These are phyloP conservation scores for Leptinotarsa undecemlineata DNA, from an alignment of 1,140 invertebrate genomes.

Conservation along the genomic window DNA sequence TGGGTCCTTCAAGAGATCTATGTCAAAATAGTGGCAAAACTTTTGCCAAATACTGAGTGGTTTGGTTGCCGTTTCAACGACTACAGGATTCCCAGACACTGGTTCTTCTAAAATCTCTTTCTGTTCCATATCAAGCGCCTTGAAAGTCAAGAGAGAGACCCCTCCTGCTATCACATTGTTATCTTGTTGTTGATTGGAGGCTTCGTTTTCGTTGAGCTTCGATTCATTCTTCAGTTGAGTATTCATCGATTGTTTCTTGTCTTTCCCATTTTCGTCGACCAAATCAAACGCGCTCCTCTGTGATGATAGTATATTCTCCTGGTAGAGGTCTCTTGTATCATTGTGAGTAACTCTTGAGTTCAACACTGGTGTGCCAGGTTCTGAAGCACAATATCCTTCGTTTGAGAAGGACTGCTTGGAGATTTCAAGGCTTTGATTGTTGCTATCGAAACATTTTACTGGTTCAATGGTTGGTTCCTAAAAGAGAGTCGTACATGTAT, in stretches of 20 bases:
- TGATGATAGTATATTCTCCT: not conserved
- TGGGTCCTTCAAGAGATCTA: slow-evolving; percentile 61
- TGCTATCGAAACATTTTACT: too few species aligned
- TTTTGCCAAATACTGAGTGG: slow-evolving; percentile 30
- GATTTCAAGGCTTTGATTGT: too few species aligned
- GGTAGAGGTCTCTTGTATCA: not conserved
- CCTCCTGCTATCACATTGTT: not conserved
- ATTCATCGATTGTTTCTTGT: not conserved
- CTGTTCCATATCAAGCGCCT: not conserved
- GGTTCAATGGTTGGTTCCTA: too few species aligned
- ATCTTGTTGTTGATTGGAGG: not conserved
- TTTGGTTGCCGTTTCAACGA: not conserved
- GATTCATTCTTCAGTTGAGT: not conserved
- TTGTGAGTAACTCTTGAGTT: not conserved
- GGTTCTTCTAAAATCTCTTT: not conserved
- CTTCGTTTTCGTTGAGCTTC: not conserved
- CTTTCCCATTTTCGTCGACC: not conserved
- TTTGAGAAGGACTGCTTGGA: not conserved
- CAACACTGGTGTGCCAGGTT: not conserved
- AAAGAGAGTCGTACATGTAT: too few species aligned
- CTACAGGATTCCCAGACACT: not conserved
- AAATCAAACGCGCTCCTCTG: not conserved
- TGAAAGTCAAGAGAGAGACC: not conserved
- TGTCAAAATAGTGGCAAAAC: slow-evolving; percentile 59
- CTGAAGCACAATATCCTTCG: not conserved